Conservation (phyloP, 1,140 invertebrate genomes). For the Lutraria rhynchaena region DNA sequence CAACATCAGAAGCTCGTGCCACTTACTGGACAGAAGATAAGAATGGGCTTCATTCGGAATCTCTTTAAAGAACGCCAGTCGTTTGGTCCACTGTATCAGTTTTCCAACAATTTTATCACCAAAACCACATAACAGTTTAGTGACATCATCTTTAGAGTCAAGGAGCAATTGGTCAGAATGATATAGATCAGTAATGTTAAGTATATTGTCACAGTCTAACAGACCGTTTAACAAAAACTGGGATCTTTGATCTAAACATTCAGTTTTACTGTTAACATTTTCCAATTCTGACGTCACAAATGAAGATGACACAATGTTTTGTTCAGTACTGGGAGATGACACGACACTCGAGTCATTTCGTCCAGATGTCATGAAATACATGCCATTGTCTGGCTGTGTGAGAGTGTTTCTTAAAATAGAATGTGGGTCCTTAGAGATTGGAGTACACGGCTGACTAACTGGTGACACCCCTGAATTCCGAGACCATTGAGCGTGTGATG, state of each 20-base stretch:
- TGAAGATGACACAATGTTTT: too few species aligned
- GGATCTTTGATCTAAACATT: conserved; percentile 3
- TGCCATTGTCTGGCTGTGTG: neutral
- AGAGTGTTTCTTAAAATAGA: conserved; percentile 21
- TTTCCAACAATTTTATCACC: conserved; percentile 98
- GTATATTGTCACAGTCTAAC: conserved; percentile 61
- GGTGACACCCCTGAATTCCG: too few species aligned
- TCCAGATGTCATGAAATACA: too few species aligned
- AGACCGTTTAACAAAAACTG: conserved; percentile 19
- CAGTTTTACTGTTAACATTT: too few species aligned
- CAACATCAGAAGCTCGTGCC: conserved; percentile 97
- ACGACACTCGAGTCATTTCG: too few species aligned
- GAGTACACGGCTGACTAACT: neutral
- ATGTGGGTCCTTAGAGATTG: neutral
- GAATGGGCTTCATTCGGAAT: conserved; percentile 97
- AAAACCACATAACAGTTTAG: conserved; percentile 96
- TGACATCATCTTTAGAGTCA: conserved; percentile 94
- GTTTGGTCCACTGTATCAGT: conserved; percentile 98
- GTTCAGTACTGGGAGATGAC: too few species aligned
- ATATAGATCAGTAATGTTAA: conserved; percentile 82
- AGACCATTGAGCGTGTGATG: too few species aligned
- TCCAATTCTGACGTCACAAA: too few species aligned
- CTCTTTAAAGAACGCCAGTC: conserved; percentile 97
- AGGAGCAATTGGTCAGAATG: conserved; percentile 94
- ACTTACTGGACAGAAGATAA: conserved; percentile 97